phyloP scores from a whole-genome alignment of 2,888 invertebrate species.

The Ochlodes sylvanus region DNA sequence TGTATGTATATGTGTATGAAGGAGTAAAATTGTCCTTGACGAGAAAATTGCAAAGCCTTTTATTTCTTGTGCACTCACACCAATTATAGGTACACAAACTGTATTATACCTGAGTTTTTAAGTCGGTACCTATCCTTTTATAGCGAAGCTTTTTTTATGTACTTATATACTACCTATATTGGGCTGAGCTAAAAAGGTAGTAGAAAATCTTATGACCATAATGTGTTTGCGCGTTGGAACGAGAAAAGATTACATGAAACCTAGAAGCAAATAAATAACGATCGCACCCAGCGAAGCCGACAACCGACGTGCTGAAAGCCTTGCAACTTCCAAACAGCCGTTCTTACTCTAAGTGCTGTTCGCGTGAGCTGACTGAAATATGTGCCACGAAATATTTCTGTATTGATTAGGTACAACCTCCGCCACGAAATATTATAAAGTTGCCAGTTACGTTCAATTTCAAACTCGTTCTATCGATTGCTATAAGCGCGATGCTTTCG shows the following conservation, averaged over 20 bases:
- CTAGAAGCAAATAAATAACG: slow-evolving; percentile 41
- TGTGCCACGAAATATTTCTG: slow-evolving; percentile 27
- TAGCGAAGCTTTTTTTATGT: too few species aligned
- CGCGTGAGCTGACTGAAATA: slow-evolving; percentile 31
- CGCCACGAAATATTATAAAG: slow-evolving; percentile 20
- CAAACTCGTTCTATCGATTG: not conserved
- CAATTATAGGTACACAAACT: too few species aligned
- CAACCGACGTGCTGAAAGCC: slow-evolving; percentile 39
- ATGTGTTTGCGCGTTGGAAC: not conserved
- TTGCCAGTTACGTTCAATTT: slow-evolving; percentile 1
- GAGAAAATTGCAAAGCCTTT: too few species aligned
- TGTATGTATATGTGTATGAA: too few species aligned
- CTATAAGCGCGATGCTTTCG: not conserved
- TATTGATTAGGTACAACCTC: slow-evolving; percentile 32
- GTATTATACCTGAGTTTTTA: too few species aligned
- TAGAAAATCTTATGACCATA: too few species aligned
- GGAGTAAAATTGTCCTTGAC: too few species aligned
- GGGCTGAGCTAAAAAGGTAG: too few species aligned
- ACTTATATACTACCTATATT: too few species aligned
- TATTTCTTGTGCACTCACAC: too few species aligned
- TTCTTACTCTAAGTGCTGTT: slow-evolving; percentile 35
- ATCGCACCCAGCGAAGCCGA: slow-evolving; percentile 36
- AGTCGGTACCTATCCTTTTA: too few species aligned
- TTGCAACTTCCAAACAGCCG: slow-evolving; percentile 39
- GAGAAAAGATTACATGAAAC: slow-evolving; percentile 39